Base-by-base conservation (phyloP, 2,888 invertebrate species). In the Calliphora vomitoria region DNA sequence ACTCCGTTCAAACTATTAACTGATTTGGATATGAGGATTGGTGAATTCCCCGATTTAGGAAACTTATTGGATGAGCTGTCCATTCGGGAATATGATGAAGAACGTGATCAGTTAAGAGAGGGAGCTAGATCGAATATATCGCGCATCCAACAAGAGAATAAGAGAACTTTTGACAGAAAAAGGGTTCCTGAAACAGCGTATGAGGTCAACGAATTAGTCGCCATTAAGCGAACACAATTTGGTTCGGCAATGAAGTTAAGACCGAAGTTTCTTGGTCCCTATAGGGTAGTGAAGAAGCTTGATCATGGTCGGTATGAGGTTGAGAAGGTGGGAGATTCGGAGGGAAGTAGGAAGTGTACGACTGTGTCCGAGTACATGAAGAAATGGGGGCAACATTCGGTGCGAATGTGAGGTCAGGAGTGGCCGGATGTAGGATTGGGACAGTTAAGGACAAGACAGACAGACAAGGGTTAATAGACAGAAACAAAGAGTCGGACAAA, bases 161-260 rank as follows among this genome's bases (percentile, higher is more conserved):
- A 55, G 1, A 66, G 15, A 18, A 66, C 2, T 13, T 86, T 74
- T 64, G 41, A 79, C 10, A n/a, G 31, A 5, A 64, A 68, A 4
- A 35, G 82, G 3, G 44, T 68, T 6, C 74, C 62, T 6, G 44
- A 66, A 3, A 72, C 8, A 8, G 20, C 11, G 15, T 85, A 85
- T 18, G 10, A 68, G 3, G 6, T 68, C 4, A 8, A 4, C 2
- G 68, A 68, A 6, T 25, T 44, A 44, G 68, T 68, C 41, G 82
- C 66, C 25, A 88, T 88, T 4, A 88, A 82, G 60, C 80, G 81
- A 0, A 88, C 81, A 0, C 88, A 86, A 35, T 85, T 76, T 62
- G 83, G 74, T 5, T 0, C 60, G 3, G 69, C 69, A 0, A 4
- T 74, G 15, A 88, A 83, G 69, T 15, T 88, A 3, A 86, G 62